Percentiles rank a stretch among this genome's conserved stretches.
Evolutionary conservation across 2,113 vertebrate genomes (phyloP).

Genomic region (Suncus etruscus): DNA sequence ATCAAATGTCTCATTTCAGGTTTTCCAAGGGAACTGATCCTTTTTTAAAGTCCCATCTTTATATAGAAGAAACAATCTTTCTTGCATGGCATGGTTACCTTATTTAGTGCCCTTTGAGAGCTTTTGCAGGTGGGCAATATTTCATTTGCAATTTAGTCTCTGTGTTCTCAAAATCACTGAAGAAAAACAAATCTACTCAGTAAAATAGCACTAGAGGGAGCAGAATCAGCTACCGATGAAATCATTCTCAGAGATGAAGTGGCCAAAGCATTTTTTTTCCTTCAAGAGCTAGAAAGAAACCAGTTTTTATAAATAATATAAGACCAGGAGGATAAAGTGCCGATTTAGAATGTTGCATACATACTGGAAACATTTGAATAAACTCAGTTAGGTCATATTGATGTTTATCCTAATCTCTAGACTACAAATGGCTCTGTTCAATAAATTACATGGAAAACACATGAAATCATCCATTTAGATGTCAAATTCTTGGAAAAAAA

Average conservation of each 20-base stretch:
- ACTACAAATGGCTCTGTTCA: neutral
- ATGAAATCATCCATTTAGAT: neutral
- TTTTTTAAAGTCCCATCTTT: slow-evolving; percentile 9
- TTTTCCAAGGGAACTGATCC: neutral
- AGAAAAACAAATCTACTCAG: slow-evolving; percentile 73
- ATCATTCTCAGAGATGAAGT: slow-evolving; percentile 49
- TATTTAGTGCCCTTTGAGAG: slow-evolving; percentile 51
- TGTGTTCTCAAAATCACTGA: slow-evolving; percentile 53
- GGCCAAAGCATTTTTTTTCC: neutral
- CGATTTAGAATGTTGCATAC: neutral
- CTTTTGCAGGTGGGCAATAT: slow-evolving; percentile 47
- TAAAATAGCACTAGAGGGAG: slow-evolving; percentile 50
- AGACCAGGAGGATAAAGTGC: neutral
- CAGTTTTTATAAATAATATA: neutral
- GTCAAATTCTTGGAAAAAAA: slow-evolving; percentile 43
- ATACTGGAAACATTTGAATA: neutral
- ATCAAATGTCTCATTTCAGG: slow-evolving; percentile 40
- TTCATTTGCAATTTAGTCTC: slow-evolving; percentile 63
- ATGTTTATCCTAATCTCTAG: slow-evolving; percentile 14
- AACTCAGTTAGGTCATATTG: neutral
- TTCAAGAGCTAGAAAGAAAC: slow-evolving; percentile 4
- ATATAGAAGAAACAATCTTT: slow-evolving; percentile 17
- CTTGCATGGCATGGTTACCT: neutral
- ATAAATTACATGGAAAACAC: neutral
- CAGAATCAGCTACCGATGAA: slow-evolving; percentile 15